A percentile compares a stretch with the other conserved stretches of the same genome.
These are phyloP conservation scores for Pomatorhinus ruficollis DNA, from an alignment of 2,113 vertebrate genomes.

Conservation along the genomic window DNA sequence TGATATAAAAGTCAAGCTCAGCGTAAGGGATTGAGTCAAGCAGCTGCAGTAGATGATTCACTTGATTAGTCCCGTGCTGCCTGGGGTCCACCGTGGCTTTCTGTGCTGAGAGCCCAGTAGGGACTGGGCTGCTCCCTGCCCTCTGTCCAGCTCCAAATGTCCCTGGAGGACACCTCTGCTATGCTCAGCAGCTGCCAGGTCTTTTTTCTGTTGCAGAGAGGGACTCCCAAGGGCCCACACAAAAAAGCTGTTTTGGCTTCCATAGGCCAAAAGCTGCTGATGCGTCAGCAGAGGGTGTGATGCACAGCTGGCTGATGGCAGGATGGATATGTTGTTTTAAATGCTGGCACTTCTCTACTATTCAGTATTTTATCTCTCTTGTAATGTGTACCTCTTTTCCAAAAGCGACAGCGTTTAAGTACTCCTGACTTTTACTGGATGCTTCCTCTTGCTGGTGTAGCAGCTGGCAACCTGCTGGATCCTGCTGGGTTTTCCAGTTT, in stretches of 20 bases:
- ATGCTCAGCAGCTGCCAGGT: neutral
- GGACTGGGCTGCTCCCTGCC: neutral
- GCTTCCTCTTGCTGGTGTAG: neutral
- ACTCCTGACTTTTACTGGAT: neutral
- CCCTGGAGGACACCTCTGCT: neutral
- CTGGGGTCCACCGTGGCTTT: neutral
- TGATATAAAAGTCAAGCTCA: neutral
- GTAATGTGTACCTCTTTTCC: neutral
- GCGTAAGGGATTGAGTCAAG: neutral
- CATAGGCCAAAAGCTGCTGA: neutral
- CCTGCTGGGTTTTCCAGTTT: neutral
- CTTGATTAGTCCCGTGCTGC: neutral
- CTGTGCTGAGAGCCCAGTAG: neutral
- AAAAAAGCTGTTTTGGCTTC: neutral
- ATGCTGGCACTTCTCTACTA: neutral
- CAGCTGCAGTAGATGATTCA: conserved; percentile 31
- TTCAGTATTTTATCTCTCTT: neutral
- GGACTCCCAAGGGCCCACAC: neutral
- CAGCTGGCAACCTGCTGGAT: neutral
- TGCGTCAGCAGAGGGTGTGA: neutral
- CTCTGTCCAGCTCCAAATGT: neutral
- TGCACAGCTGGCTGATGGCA: neutral
- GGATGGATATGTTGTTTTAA: neutral
- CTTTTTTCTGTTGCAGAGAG: neutral
- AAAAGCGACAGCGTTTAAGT: neutral